phyloP scores from a whole-genome alignment of 2,113 vertebrate species.

The Phrynocephalus versicolor region DNA sequence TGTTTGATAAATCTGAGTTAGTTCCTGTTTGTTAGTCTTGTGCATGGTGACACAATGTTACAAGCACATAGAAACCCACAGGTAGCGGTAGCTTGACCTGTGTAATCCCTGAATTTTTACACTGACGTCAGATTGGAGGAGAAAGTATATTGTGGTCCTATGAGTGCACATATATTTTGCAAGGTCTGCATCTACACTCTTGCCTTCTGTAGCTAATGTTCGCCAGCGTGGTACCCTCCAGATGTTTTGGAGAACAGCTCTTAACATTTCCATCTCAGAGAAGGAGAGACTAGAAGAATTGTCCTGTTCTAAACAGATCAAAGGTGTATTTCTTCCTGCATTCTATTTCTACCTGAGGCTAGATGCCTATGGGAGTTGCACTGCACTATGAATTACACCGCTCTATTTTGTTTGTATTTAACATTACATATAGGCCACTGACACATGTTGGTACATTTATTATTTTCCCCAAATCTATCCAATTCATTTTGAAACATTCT shows the following conservation, averaged over 20 bases:
- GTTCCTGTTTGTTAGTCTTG: background rate
- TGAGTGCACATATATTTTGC: background rate
- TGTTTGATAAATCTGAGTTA: constrained; percentile 1
- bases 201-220: background rate
- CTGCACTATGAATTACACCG: background rate
- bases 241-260: background rate
- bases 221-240: background rate
- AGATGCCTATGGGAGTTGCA: background rate
- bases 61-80: background rate
- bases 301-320: constrained; percentile 2
- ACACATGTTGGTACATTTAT: background rate
- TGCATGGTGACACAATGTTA: background rate
- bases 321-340: constrained; percentile 8
- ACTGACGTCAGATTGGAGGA: constrained; percentile 16
- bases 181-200: background rate
- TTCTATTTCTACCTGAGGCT: constrained; percentile 6
- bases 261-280: background rate
- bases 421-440: background rate
- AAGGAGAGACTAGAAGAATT: background rate
- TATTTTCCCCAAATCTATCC: background rate
- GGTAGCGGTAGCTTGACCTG: background rate
- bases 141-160: background rate
- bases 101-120: background rate
- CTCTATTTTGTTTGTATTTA: background rate
- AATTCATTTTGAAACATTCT: background rate